Base-by-base conservation (phyloP, 2,888 invertebrate species). In the Cyaniris semiargus region DNA sequence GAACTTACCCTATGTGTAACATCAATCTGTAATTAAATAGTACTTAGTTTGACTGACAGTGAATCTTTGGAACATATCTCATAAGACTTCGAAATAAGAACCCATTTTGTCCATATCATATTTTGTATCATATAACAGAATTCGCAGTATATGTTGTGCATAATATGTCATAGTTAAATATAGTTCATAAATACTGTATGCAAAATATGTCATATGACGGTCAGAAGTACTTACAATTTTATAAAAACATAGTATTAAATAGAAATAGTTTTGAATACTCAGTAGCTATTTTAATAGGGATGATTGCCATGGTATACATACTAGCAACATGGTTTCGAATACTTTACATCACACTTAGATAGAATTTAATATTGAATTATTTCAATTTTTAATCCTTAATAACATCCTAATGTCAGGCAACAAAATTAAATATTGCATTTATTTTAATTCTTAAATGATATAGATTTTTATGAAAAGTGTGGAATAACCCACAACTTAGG, bases 121-220 rank as follows among this genome's bases (percentile, higher is more conserved):
- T 66, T 4, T 60, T 31, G 66, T 66, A 66, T 66, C 27, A 66
- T 66, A 18, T 27, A 27, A 66, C 66, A 66, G 66, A 27, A 66
- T 66, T 66, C 66, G 66, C 66, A 66, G 66, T 66, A 66, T 66
- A 66, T 66, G 15, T 66, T 66, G 66, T 66, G 66, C 66, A 66
- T 66, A 66, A 66, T 66, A 66, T 66, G 66, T 66, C 15, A 31
- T 66, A 66, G 66, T 66, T 27, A 66, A 23, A 66, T 66, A 6
- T 66, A 66, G 66, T 66, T 23, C 21, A 10, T 58, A 23, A 60
- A 60, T 60, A 60, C 13, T 23, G 60, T 60, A 15, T 66, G 23
- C 23, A 23, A 4, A n/a, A n/a, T n/a, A 4, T 23, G 60, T 23
- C 60, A 23, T 58, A 21, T 10, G 21, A 58, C 58, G 66, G 66